A percentile compares a stretch with the other conserved stretches of the same genome.
Conservation (phyloP, 1,140 invertebrate genomes). For the Leptopilina boulardi region DNA sequence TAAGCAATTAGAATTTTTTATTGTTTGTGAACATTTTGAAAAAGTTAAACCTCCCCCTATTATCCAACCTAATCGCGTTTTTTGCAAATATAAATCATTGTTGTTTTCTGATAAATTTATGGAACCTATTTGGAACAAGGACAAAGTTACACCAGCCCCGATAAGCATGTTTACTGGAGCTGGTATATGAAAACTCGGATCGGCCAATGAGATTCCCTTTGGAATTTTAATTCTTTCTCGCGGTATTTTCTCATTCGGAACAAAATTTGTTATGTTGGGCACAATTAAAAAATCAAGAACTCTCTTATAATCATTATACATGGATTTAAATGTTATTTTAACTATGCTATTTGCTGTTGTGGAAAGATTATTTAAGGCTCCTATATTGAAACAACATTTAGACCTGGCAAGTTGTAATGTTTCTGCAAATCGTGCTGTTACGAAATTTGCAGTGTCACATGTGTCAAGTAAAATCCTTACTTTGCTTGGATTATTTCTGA, state of each 20-base stretch:
- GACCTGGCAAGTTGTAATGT: neutral
- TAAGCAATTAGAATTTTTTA: neutral
- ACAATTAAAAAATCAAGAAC: neutral
- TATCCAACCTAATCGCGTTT: conserved; percentile 41
- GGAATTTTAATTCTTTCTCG: conserved; percentile 26
- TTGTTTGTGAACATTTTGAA: neutral
- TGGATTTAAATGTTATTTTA: neutral
- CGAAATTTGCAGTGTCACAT: conserved; percentile 32
- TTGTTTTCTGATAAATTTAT: conserved; percentile 25
- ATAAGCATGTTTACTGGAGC: conserved; percentile 34
- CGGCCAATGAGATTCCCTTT: conserved; percentile 32
- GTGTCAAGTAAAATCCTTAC: conserved; percentile 18
- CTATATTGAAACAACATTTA: neutral
- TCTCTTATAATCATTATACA: neutral
- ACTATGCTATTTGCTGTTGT: neutral
- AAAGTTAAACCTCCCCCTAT: conserved; percentile 7
- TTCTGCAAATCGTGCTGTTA: neutral
- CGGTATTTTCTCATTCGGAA: conserved; percentile 31
- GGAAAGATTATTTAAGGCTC: neutral
- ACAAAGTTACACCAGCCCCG: conserved; percentile 35
- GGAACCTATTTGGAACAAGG: conserved; percentile 42
- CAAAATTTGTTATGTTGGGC: conserved; percentile 29
- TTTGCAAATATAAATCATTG: conserved; percentile 36
- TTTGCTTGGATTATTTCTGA: neutral
- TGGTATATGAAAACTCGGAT: conserved; percentile 42